Evolutionary conservation across 2,888 invertebrate species (phyloP), one percentile per base, ranked within the genome.

Genomic region (Leucoptera coffeella): DNA sequence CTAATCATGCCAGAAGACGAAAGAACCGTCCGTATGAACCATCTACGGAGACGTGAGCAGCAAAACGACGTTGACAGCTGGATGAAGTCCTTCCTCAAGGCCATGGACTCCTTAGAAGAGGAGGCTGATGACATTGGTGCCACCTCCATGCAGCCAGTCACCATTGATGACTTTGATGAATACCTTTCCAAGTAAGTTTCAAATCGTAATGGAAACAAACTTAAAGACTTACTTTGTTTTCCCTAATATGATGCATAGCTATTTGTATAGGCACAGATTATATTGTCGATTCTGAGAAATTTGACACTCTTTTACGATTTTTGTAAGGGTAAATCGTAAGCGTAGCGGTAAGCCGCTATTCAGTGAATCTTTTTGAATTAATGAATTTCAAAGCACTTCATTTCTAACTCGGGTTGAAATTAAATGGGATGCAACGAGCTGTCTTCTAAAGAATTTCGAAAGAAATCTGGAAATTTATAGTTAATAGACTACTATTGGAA

Each of bases 1-100:
- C 59, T 91, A 1, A 87, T 86, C 26, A 91, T 92, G 91, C 89
- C 90, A 1, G 86, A 88, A 45, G 91, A 92, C 42, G 91, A 91
- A 49, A 67, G 90, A 10, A 82, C 80, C 11, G 74, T 91, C 3
- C 77, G 91, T 22, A 91, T 91, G 90, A 88, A 87, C 40, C 84
- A 87, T 42, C 59, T 91, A 20, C 69, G 90, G 30, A 74, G 85
- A 22, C 74, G 91, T 5, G 91, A 91, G 45, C 80, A 84, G 44
- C 69, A 82, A 20, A 82, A 87, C 44, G 90, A 91, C 53, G 90
- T 91, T 1, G 84, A 85, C 51, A 81, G 84, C 48, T 91, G 91
- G 91, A 89, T 90, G 78, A 82, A 83, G 41, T 81, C 83, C 2
- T 91, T 91, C 64, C 72, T 91, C 21, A 85, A 87, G 39, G 88